Percentiles rank a stretch among this genome's conserved stretches.
Conservation (phyloP, 2,888 invertebrate genomes). For the Troides helena region DNA sequence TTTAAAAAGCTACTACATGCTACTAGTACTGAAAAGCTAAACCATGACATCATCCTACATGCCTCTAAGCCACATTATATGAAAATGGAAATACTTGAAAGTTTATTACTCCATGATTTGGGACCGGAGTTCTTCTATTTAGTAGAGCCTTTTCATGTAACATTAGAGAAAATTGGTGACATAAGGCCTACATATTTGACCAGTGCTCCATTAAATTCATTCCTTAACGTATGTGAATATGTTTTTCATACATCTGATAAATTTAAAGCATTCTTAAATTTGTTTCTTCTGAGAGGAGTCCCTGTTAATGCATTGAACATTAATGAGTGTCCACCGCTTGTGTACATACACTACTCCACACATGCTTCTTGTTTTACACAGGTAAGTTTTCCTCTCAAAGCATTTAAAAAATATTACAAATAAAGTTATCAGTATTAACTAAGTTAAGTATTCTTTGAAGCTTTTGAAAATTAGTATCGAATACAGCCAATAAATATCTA, state of each 20-base stretch:
- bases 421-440: too few species aligned
- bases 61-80: constrained; percentile 72
- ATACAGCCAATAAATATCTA: too few species aligned
- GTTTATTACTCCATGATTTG: constrained; percentile 59
- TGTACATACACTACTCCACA: constrained; percentile 62
- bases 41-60: constrained; percentile 55
- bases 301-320: constrained; percentile 58
- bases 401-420: too few species aligned
- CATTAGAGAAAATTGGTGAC: constrained; percentile 51
- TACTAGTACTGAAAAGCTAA: constrained; percentile 53
- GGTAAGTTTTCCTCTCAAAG: constrained; percentile 48
- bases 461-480: too few species aligned
- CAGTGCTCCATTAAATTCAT: constrained; percentile 65
- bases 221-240: constrained; percentile 67
- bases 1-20: constrained; percentile 57
- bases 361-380: constrained; percentile 58
- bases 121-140: constrained; percentile 67
- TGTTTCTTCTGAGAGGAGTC: constrained; percentile 65
- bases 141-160: constrained; percentile 52
- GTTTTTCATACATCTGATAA: constrained; percentile 60
- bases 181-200: constrained; percentile 50
- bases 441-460: too few species aligned
- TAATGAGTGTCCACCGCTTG: constrained; percentile 70
- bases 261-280: constrained; percentile 62
- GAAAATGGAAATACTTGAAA: constrained; percentile 62